Evolutionary conservation across 53 echinoderm and acorn worm genomes (phyloP).

Genomic region (Mesocentrotus franciscanus): DNA sequence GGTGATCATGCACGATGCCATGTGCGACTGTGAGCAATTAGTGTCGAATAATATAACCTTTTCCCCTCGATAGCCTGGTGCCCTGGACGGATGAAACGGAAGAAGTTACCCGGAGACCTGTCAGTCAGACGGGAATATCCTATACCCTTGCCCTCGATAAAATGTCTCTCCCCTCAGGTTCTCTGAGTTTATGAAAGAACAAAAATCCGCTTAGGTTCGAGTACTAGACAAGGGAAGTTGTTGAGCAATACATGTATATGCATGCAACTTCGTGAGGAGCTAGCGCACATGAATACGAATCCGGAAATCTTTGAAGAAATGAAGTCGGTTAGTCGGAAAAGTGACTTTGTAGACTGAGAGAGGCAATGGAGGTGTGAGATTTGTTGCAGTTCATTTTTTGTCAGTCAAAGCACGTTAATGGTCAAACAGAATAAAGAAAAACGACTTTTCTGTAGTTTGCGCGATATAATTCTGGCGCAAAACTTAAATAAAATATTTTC

Average conservation of each 20-base stretch:
- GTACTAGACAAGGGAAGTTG: neutral
- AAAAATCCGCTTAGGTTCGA: neutral
- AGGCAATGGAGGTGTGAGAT: neutral
- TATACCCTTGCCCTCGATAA: neutral
- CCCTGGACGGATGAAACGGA: neutral
- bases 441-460: too few relatives aligned
- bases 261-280: neutral
- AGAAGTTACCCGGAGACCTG: neutral
- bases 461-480: too few relatives aligned
- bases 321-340: neutral
- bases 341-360: neutral
- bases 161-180: neutral
- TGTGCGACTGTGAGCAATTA: conserved; percentile 25
- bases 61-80: neutral
- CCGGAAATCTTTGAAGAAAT: neutral
- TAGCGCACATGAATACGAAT: neutral
- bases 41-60: conserved; percentile 20
- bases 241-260: conserved; percentile 25
- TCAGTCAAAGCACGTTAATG: neutral
- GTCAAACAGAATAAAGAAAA: neutral
- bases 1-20: neutral
- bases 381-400: neutral
- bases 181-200: neutral
- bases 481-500: too few relatives aligned
- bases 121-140: neutral